A percentile compares a stretch with the other conserved stretches of the same genome.
These are phyloP conservation scores for Macrocentrus cingulum DNA, from an alignment of 1,140 invertebrate genomes.

Conservation along the genomic window DNA sequence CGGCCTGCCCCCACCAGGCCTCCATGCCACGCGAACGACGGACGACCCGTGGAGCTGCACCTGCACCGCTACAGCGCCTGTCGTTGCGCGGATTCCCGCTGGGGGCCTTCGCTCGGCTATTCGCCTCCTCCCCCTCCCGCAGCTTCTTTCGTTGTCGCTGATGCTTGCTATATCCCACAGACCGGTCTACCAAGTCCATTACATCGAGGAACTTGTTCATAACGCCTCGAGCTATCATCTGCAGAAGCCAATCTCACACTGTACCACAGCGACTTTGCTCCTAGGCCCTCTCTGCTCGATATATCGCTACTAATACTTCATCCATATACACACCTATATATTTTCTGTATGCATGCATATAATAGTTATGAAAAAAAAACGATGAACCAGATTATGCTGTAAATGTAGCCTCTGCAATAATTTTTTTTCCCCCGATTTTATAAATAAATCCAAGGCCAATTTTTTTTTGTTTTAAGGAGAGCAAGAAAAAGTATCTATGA, in stretches of 20 bases:
- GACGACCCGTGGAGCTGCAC: constrained; percentile 44
- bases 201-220: constrained; percentile 47
- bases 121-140: constrained; percentile 4
- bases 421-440: too few relatives aligned
- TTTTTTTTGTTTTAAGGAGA: too few relatives aligned
- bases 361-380: too few relatives aligned
- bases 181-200: constrained; percentile 36
- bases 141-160: constrained; percentile 21
- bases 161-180: constrained; percentile 24
- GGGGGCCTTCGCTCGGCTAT: constrained; percentile 13
- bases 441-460: too few relatives aligned
- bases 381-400: too few relatives aligned
- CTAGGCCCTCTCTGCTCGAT: too few relatives aligned
- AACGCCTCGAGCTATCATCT: constrained; percentile 52
- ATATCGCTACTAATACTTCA: too few relatives aligned
- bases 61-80: constrained; percentile 31
- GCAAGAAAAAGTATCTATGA: too few relatives aligned
- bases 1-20: constrained; percentile 29
- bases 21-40: constrained; percentile 52
- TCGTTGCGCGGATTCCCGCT: constrained; percentile 10
- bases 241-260: constrained; percentile 53
- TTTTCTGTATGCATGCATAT: too few relatives aligned
- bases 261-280: constrained; percentile 27
- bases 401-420: too few relatives aligned
- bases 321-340: not conserved